These are phyloP conservation scores for Thaumatotibia leucotreta DNA, from an alignment of 1,140 invertebrate genomes.

Conservation along the genomic window DNA sequence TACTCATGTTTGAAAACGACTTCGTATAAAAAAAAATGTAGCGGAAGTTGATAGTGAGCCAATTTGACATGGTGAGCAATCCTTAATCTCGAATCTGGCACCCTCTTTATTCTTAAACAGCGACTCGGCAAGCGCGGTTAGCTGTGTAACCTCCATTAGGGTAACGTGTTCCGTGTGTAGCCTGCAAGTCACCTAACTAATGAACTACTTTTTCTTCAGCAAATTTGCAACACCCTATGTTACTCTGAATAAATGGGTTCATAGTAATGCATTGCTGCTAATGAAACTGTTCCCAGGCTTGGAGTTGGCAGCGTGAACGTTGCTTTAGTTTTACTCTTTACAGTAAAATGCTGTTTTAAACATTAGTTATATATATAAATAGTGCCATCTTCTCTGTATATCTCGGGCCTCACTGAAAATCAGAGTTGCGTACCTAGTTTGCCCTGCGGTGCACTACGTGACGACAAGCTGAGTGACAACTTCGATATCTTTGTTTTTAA, in stretches of 20 bases:
- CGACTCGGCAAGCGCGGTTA: neutral
- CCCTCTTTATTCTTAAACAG: neutral
- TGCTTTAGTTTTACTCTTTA: neutral
- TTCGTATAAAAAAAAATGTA: neutral
- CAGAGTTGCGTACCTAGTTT: too few relatives aligned
- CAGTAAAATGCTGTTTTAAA: neutral
- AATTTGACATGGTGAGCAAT: neutral
- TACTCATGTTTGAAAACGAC: too few relatives aligned
- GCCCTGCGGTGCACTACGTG: too few relatives aligned
- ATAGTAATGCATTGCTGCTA: slow-evolving; percentile 9
- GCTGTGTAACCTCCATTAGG: slow-evolving; percentile 32
- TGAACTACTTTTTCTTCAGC: slow-evolving; percentile 45
- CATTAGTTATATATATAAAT: too few relatives aligned
- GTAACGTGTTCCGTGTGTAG: slow-evolving; percentile 19
- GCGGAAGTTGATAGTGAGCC: neutral
- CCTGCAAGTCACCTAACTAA: slow-evolving; percentile 58
- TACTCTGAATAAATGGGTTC: slow-evolving; percentile 7
- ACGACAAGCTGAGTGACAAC: too few relatives aligned
- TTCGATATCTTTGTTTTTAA: too few relatives aligned
- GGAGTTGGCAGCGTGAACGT: neutral
- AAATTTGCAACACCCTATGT: slow-evolving; percentile 22
- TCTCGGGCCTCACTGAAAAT: too few relatives aligned
- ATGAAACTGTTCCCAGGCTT: neutral
- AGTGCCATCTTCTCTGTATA: too few relatives aligned
- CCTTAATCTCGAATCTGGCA: neutral